Base-by-base conservation (phyloP, 2,888 invertebrate species). In the Balanococcus diminutus region DNA sequence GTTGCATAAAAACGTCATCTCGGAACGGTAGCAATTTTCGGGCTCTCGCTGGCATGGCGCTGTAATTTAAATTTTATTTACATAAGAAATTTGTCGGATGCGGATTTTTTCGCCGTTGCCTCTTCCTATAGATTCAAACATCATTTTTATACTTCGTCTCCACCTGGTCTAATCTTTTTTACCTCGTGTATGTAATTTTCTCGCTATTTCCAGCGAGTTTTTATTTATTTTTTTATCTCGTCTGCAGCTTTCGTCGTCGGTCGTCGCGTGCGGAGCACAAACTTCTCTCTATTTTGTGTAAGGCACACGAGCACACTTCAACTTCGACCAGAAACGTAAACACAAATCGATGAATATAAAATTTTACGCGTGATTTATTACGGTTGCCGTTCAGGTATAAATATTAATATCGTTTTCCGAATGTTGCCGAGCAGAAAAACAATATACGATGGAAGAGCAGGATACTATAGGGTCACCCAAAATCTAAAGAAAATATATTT, bases 331-430 rank as follows among this genome's bases (percentile, higher is more conserved):
- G 28, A 25, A 67, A 28, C 22, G 28, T 28, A 67, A 67, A 67
- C 61, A 67, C 61, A 28, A 67, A 67, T 67, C 61, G 61, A 67
- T 67, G 61, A 67, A 67, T 67, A 67, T 11, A 25, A 67, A 67
- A 67, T 67, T 67, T 67, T 67, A 67, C 61, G 28, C 61, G 61
- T 67, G 61, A 67, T 67, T 67, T 67, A 67, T 67, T 67, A 67
- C 61, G 61, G 61, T 67, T 28, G 28, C 28, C 22, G 61, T 28
- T 67, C 61, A 67, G 61, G 61, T 67, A 67, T 67, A 67, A 67
- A 67, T 67, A 67, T 67, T 67, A 67, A 67, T 67, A 67, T 25
- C 28, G 61, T 51, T 51, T 51, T 51, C 51, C 51, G 19, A 51
- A 51, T 51, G 51, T 51, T 51, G 19, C 51, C n/a, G 51, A 19